Percentiles rank a stretch among this genome's conserved stretches.
These are phyloP conservation scores for Hozukius guyotensis DNA, from an alignment of 2,797 vertebrate species.

Conservation along the genomic window DNA sequence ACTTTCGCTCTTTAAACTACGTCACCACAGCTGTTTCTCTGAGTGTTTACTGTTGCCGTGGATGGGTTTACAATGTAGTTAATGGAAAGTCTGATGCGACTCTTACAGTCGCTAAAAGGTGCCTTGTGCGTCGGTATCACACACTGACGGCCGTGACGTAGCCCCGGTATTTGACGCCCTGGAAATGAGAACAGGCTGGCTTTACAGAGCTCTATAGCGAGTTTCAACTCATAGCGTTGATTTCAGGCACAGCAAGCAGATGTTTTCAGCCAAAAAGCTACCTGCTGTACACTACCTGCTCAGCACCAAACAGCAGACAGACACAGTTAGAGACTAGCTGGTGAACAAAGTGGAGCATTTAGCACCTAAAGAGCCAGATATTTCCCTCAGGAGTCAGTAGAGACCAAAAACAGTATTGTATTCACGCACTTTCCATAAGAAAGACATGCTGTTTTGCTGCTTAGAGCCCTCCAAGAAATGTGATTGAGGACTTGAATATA, in stretches of 20 bases:
- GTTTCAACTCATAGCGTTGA: background rate
- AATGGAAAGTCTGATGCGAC: no score
- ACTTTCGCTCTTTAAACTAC: no score
- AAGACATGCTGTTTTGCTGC: background rate
- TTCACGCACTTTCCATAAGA: background rate
- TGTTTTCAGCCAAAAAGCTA: background rate
- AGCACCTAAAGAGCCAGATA: background rate
- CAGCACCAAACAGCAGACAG: background rate
- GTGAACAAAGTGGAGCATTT: background rate
- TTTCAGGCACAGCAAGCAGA: background rate
- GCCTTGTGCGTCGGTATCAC: no score
- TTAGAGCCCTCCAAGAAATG: background rate
- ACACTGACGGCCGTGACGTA: no score
- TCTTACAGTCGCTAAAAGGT: no score
- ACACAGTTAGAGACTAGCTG: background rate
- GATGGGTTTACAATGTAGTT: no score
- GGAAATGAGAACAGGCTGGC: no score
- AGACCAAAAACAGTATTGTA: background rate
- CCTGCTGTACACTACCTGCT: background rate
- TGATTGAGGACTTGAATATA: background rate
- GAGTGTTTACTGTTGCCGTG: no score
- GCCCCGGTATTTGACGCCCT: no score
- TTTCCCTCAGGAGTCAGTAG: background rate
- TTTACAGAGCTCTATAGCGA: no score
- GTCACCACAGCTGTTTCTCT: no score